Conservation (phyloP, 2,113 vertebrate species). For the Solenodon paradoxus region DNA sequence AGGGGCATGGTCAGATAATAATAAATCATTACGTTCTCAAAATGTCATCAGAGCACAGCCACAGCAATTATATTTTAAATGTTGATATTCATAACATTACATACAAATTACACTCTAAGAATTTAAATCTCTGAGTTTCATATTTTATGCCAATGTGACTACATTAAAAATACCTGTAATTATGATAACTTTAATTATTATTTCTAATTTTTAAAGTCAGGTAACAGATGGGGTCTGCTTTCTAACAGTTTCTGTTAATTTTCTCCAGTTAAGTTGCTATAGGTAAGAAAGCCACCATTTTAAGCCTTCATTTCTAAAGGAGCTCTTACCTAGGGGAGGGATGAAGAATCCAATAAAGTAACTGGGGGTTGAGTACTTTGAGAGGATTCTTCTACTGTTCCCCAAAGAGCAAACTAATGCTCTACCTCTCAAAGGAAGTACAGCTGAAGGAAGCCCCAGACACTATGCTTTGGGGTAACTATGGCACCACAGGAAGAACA, state of each 20-base stretch:
- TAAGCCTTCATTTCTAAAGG: background rate
- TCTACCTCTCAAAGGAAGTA: background rate
- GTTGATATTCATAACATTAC: background rate
- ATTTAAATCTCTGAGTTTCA: background rate
- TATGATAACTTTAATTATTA: background rate
- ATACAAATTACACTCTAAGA: conserved; percentile 9
- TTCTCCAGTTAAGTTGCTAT: background rate
- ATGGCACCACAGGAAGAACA: background rate
- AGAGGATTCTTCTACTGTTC: background rate
- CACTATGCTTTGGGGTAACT: background rate
- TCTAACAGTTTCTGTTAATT: background rate
- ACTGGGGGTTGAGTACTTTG: accelerated
- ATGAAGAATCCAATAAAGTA: background rate
- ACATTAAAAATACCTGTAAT: conserved; percentile 1
- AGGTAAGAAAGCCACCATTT: background rate
- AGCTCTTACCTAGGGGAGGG: background rate
- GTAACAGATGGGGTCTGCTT: background rate
- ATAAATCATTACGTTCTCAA: background rate
- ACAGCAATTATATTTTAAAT: background rate
- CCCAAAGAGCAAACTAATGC: background rate
- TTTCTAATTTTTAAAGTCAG: conserved; percentile 28
- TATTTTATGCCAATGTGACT: background rate
- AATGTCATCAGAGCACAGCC: background rate
- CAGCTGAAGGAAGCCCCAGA: background rate
- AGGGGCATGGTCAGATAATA: background rate